Base-by-base conservation (phyloP, 2,113 vertebrate genomes). In the Tetrao urogallus region DNA sequence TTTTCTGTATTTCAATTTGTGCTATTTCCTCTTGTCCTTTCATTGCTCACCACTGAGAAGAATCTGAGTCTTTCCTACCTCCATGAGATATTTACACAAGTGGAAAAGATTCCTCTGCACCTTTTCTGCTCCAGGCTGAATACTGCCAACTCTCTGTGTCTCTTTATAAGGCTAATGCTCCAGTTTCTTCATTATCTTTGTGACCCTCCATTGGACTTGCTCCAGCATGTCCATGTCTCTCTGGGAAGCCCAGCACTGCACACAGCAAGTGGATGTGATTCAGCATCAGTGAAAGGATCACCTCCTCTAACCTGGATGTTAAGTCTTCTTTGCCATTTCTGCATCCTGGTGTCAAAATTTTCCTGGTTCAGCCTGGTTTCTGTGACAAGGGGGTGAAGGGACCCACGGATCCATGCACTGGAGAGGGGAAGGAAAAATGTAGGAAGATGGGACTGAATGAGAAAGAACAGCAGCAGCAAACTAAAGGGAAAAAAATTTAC, bases 261-360 rank as follows among this genome's bases (percentile, higher is more conserved):
- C 8, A 24, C 27, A 82, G 8, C 13, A 36, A 4, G 10, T 11
- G 79, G 28, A 36, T 30, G 9, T 66, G 43, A 58, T 32, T 40
- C 56, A 88, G 19, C 30, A 40, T 32, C 7, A 18, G 5, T 22
- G 28, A 42, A 65, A 66, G 24, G 17, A 82, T n/a, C 66, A 28
- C 25, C n/a, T 67, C 25, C 8, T 24, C 69, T 2, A 10, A 0
- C 11, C 24, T 30, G 7, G 4, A 34, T 2, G 0, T 8, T 54
- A 22, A 22, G 5, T 17, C 5, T 13, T 64, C n/a, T 70, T 63
- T 34, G 65, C 52, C 63, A 36, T 57, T 57, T 16, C 56, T 57
- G 30, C 56, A 57, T 57, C 56, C 32, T 15, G 10, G 56, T 57
- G 52, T 54, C 14, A 54, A 54, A 15, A 54, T 28, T 54, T 27